phyloP scores from a whole-genome alignment of 2,888 invertebrate genomes.

The Argyresthia albistria region DNA sequence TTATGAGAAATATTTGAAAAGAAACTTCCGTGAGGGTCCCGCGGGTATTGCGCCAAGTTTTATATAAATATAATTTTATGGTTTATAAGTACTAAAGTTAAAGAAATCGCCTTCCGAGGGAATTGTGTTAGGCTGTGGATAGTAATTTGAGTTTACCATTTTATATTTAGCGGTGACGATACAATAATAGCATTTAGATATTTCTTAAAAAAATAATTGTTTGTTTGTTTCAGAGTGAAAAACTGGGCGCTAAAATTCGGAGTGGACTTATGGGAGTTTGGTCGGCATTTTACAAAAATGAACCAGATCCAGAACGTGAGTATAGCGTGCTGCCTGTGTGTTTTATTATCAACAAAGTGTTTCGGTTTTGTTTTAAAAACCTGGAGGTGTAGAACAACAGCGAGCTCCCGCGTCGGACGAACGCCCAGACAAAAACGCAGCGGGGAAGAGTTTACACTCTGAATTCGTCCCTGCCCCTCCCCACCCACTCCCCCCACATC shows the following conservation, averaged over 20 bases:
- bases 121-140: too few species aligned
- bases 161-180: too few species aligned
- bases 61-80: constrained; percentile 10
- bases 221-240: constrained; percentile 81
- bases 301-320: constrained; percentile 90
- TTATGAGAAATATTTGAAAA: constrained; percentile 41
- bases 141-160: too few species aligned
- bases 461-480: constrained; percentile 9
- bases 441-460: constrained; percentile 28
- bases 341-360: neutral
- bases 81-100: neutral
- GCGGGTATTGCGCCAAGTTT: neutral
- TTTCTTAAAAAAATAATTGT: too few species aligned
- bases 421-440: constrained; percentile 47
- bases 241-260: constrained; percentile 94
- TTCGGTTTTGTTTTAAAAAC: neutral
- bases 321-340: constrained; percentile 19
- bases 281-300: constrained; percentile 89
- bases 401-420: constrained; percentile 35
- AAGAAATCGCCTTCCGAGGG: too few species aligned
- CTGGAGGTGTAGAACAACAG: neutral
- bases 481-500: constrained; percentile 1
- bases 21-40: constrained; percentile 4
- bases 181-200: too few species aligned
- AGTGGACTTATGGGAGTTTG: constrained; percentile 91